Conservation (phyloP, 2,113 vertebrate species). For the Choloepus hoffmanni region DNA sequence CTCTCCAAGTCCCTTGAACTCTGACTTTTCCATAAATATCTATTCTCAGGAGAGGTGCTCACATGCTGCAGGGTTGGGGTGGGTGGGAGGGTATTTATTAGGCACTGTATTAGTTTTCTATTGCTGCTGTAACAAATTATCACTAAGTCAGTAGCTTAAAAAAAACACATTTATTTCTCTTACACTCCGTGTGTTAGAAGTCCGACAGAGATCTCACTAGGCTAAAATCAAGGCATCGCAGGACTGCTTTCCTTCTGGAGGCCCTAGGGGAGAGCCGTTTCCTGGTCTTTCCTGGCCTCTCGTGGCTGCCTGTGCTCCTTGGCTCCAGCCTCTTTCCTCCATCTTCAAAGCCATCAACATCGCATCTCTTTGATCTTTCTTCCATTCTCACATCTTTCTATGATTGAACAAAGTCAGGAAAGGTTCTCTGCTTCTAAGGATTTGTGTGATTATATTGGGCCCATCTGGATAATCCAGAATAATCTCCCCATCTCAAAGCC, state of each 20-base stretch:
- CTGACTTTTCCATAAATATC: not conserved
- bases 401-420: not conserved
- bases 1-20: not conserved
- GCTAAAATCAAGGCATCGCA: too few relatives aligned
- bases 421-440: not conserved
- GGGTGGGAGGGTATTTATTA: not conserved
- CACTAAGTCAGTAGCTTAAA: too few relatives aligned
- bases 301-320: not conserved
- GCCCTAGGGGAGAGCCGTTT: not conserved
- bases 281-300: not conserved
- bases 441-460: not conserved
- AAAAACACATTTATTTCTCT: not conserved
- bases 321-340: not conserved
- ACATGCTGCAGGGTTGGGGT: not conserved
- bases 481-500: not conserved
- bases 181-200: not conserved
- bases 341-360: not conserved
- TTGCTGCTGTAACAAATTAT: not conserved
- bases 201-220: not conserved
- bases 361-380: not conserved
- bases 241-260: not conserved
- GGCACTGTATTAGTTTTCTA: not conserved
- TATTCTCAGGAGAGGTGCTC: not conserved
- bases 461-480: not conserved
- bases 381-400: not conserved